These are phyloP conservation scores for Cacatua alba DNA, from an alignment of 2,113 vertebrate species.

Conservation along the genomic window DNA sequence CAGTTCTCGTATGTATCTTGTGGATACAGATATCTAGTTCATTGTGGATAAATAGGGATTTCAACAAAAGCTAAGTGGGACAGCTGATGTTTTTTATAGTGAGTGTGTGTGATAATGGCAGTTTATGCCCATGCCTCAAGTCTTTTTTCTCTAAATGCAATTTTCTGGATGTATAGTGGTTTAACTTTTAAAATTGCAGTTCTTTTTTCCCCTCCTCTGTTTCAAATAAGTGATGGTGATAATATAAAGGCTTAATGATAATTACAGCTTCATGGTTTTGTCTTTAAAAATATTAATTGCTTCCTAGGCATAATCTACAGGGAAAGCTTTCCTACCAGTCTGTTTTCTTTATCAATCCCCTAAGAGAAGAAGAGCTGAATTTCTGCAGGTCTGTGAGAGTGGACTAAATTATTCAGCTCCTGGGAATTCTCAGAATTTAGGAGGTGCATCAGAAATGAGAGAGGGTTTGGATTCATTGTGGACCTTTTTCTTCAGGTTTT, in stretches of 20 bases:
- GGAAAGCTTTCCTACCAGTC: background rate
- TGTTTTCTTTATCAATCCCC: background rate
- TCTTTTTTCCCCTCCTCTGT: background rate
- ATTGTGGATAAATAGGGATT: background rate
- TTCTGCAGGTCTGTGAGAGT: background rate
- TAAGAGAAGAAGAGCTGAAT: background rate
- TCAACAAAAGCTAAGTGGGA: slow-evolving; percentile 1
- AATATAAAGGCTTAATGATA: slow-evolving; percentile 12
- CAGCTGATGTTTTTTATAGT: background rate
- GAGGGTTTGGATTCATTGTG: background rate
- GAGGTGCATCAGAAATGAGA: background rate
- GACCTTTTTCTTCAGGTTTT: background rate
- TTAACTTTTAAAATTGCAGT: background rate
- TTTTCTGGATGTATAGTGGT: slow-evolving; percentile 6
- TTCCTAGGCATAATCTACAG: background rate
- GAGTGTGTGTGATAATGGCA: background rate
- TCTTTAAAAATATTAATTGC: background rate
- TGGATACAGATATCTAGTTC: background rate
- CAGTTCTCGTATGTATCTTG: slow-evolving; percentile 83
- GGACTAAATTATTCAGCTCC: background rate
- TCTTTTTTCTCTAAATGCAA: background rate
- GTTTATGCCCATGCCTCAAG: background rate
- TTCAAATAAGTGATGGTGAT: background rate
- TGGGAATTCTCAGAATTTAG: background rate
- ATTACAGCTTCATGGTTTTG: slow-evolving; percentile 10